A percentile compares a stretch with the other conserved stretches of the same genome.
These are phyloP conservation scores for Cephus cinctus DNA, from an alignment of 1,140 invertebrate species.

Conservation along the genomic window DNA sequence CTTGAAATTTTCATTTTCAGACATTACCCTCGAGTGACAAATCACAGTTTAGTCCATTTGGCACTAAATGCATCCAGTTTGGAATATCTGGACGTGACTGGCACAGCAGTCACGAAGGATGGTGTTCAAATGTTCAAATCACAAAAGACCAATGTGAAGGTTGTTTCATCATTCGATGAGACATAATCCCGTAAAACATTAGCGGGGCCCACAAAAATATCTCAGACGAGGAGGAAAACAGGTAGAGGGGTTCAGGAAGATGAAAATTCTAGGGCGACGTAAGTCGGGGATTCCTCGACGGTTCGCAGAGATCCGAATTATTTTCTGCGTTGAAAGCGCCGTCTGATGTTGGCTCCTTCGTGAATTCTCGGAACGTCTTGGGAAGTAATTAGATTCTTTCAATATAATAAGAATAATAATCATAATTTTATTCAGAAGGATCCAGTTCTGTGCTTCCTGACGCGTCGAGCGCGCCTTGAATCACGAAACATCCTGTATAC, in stretches of 20 bases:
- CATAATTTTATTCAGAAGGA: no score
- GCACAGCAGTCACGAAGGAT: conserved; percentile 59
- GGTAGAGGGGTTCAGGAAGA: conserved; percentile 12
- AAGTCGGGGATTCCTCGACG: no score
- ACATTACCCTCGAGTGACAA: conserved; percentile 64
- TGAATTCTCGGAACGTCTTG: no score
- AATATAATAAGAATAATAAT: no score
- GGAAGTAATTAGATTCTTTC: no score
- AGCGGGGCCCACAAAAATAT: no score
- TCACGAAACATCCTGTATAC: no score
- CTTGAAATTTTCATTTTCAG: conserved; percentile 49
- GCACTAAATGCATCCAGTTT: conserved; percentile 61
- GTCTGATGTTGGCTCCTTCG: neutral
- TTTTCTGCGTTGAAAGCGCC: neutral
- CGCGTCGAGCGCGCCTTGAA: no score
- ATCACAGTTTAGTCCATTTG: conserved; percentile 63
- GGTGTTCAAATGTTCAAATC: conserved; percentile 60
- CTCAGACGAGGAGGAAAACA: no score
- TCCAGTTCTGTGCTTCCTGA: no score
- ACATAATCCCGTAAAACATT: conserved; percentile 12
- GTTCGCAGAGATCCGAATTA: conserved; percentile 9
- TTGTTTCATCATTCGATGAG: conserved; percentile 52
- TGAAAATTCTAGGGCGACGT: conserved; percentile 5
- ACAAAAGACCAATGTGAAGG: conserved; percentile 53
- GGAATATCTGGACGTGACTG: conserved; percentile 61